phyloP scores from a whole-genome alignment of 1,140 invertebrate species.

The Zaprionus camerounensis region DNA sequence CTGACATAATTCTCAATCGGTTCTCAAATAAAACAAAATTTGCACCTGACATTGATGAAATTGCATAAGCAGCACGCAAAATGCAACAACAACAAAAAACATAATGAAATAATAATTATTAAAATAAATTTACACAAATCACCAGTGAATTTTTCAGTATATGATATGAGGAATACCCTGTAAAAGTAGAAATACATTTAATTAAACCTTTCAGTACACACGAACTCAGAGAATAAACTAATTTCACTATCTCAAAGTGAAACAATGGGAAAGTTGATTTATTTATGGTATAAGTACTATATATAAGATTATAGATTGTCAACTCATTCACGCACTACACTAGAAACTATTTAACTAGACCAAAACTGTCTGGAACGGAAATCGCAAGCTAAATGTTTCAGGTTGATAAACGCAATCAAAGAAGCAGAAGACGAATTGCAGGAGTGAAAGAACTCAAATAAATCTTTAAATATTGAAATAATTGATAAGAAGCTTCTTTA shows the following conservation, averaged over 20 bases:
- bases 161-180: slow-evolving; percentile 12
- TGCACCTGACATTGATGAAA: slow-evolving; percentile 78
- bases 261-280: background rate
- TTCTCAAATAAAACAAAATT: slow-evolving; percentile 29
- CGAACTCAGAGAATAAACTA: too few relatives aligned
- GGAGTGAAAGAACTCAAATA: background rate
- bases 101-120: slow-evolving; percentile 60
- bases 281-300: background rate
- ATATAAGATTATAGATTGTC: background rate
- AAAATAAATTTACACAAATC: slow-evolving; percentile 32
- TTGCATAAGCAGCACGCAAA: slow-evolving; percentile 65
- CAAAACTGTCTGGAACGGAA: slow-evolving; percentile 10
- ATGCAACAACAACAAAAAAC: slow-evolving; percentile 25
- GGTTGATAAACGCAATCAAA: slow-evolving; percentile 14
- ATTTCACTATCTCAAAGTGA: background rate
- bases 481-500: slow-evolving; percentile 2
- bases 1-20: slow-evolving; percentile 66
- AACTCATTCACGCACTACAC: background rate
- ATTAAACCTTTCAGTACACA: background rate
- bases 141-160: background rate
- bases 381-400: background rate
- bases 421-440: background rate
- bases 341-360: background rate
- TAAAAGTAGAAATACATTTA: background rate
- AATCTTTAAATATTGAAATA: slow-evolving; percentile 15